Base-by-base conservation (phyloP, 2,797 vertebrate genomes). In the Sebastes diploproa region DNA sequence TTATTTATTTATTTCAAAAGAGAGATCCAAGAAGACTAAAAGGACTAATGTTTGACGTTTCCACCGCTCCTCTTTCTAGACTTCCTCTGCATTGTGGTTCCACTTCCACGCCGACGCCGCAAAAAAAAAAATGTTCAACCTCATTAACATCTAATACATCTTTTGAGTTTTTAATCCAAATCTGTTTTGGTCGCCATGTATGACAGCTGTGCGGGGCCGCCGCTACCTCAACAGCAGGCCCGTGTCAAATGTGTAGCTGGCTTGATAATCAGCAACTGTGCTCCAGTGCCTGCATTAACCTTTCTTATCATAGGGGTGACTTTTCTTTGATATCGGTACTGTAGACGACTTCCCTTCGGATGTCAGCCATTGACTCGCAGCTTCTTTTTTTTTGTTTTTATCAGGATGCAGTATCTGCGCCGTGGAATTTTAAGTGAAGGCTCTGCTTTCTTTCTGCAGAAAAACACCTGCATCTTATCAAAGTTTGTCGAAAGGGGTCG, bases 391-490 rank as follows among this genome's bases (percentile, higher is more conserved):
- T 18, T 16, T 8, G 25, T 60, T 60, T 58, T 90, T 91, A 92
- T 94, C 91, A 66, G 62, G 64, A 74, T 77, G 81, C 79, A 55
- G 78, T 89, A 94, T 93, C 92, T 80, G 78, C 70, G 38, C 70
- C 0, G 30, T 78, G 86, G 86, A 93, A 91, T 94, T 87, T 91
- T 78, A 93, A 87, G 88, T 83, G 82, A 85, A 81, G 79, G 72
- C 72, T 83, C 67, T 82, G 75, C 71, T 88, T 92, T 93, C 86
- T 86, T 82, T 90, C 79, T 76, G 50, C 77, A 75, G 86, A 92
- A 89, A 94, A 50, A 91, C 84, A 93, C 91, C 91, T 94, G 91
- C 92, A 86, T 92, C 87, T 95, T 92, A 93, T 94, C 93, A 93
- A 88, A 91, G 60, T 87, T 83, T 84, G 80, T 81, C 29, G 65